Conservation (phyloP, 2,113 vertebrate genomes). For the Plecotus auritus region DNA sequence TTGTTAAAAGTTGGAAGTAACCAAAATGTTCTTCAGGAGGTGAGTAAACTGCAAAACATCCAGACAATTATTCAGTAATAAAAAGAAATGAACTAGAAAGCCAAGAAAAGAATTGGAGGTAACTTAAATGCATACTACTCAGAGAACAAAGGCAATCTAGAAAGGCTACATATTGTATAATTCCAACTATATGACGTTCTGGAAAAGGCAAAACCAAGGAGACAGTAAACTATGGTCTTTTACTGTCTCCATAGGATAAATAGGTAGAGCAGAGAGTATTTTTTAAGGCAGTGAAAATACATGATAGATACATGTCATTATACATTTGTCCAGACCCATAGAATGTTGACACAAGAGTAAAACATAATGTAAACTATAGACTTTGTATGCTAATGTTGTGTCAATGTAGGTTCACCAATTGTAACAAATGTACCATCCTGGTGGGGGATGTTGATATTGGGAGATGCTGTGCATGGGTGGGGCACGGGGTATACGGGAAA, state of each 20-base stretch:
- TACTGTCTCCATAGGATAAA: not conserved
- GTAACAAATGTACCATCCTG: not conserved
- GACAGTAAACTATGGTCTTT: not conserved
- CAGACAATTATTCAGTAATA: not conserved
- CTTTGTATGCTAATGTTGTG: not conserved
- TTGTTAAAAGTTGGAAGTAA: not conserved
- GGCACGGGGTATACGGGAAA: not conserved
- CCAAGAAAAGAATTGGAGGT: not conserved
- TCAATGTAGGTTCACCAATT: not conserved
- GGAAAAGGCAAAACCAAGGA: not conserved
- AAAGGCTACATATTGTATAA: not conserved
- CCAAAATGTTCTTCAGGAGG: not conserved
- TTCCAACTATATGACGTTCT: not conserved
- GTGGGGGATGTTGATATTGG: not conserved
- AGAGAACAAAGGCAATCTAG: not conserved
- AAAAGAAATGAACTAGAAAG: not conserved
- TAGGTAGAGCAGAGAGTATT: not conserved
- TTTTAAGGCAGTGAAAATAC: not conserved
- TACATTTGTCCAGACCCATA: not conserved
- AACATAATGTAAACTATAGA: not conserved
- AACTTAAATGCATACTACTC: not conserved
- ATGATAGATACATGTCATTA: not conserved
- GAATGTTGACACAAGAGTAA: not conserved
- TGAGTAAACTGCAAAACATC: not conserved
- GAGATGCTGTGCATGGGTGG: not conserved